Conservation (phyloP, 2,113 vertebrate genomes). For the Ctenodactylus gundi region DNA sequence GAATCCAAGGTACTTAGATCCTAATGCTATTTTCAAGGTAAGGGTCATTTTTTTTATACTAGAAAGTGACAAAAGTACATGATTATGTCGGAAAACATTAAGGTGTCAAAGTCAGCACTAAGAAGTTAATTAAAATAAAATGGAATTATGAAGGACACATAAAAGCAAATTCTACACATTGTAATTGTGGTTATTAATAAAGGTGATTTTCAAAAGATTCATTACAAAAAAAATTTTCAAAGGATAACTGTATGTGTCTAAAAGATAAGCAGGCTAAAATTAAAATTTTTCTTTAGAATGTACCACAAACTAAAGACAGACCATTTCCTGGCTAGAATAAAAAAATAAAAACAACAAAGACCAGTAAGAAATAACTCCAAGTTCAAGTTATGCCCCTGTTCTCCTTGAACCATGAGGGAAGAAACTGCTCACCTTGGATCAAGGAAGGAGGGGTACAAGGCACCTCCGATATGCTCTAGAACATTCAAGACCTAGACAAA, state of each 20-base stretch:
- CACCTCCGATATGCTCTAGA: not conserved
- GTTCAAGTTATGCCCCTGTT: not conserved
- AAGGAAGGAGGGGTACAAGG: not conserved
- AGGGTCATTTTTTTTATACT: not conserved
- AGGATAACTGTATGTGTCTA: not conserved
- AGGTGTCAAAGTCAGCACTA: not conserved
- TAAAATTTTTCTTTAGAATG: not conserved
- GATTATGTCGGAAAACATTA: slow-evolving; percentile 21
- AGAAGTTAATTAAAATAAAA: slow-evolving; percentile 27
- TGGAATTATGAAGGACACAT: not conserved
- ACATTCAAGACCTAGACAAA: not conserved
- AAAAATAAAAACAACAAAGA: too few species aligned
- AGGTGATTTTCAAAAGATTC: slow-evolving; percentile 48
- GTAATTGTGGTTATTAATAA: not conserved
- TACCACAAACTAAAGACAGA: slow-evolving; percentile 38
- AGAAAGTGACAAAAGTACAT: slow-evolving; percentile 4
- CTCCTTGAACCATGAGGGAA: not conserved
- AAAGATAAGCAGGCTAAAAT: slow-evolving; percentile 28
- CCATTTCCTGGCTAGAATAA: slow-evolving; percentile 27
- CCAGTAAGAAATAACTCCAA: slow-evolving; percentile 13
- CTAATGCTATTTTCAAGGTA: not conserved
- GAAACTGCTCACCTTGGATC: not conserved
- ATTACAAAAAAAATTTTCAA: slow-evolving; percentile 46
- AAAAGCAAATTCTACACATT: not conserved
- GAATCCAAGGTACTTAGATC: not conserved